phyloP scores from a whole-genome alignment of 1,140 invertebrate genomes.

The Pteromalus puparum region DNA sequence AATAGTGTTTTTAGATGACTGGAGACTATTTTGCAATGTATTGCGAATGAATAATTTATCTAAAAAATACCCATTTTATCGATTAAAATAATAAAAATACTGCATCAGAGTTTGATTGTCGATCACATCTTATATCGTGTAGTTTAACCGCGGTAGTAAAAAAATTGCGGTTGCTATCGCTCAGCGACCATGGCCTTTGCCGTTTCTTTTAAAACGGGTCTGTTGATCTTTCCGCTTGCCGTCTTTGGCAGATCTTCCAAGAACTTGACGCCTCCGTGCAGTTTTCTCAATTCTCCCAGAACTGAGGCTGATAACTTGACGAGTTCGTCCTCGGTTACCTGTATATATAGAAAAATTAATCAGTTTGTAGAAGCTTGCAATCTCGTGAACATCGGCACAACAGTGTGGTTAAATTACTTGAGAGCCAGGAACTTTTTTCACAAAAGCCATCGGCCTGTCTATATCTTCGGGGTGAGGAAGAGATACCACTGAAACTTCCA shows the following conservation, averaged over 20 bases:
- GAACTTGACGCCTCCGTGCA: slow-evolving; percentile 77
- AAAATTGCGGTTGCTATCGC: background rate
- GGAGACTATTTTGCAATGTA: too few species aligned
- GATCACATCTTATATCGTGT: too few species aligned
- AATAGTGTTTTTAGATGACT: too few species aligned
- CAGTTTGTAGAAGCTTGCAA: background rate
- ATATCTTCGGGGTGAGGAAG: slow-evolving; percentile 74
- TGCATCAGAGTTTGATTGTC: too few species aligned
- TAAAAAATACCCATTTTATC: too few species aligned
- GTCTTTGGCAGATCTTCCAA: slow-evolving; percentile 78
- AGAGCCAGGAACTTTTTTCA: slow-evolving; percentile 62
- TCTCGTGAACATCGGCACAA: too few species aligned
- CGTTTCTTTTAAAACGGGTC: slow-evolving; percentile 68
- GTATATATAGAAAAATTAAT: background rate
- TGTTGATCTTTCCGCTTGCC: slow-evolving; percentile 78
- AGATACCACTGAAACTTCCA: slow-evolving; percentile 79
- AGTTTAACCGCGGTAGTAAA: too few species aligned
- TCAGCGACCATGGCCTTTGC: background rate
- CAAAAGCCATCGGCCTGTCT: slow-evolving; percentile 78
- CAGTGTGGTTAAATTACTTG: too few species aligned
- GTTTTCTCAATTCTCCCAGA: slow-evolving; percentile 71
- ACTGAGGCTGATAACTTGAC: slow-evolving; percentile 53
- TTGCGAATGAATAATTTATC: too few species aligned
- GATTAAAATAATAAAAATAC: too few species aligned
- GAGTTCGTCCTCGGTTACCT: slow-evolving; percentile 58